A percentile compares a stretch with the other conserved stretches of the same genome.
Evolutionary conservation across 2,888 invertebrate species (phyloP).

Genomic region (Drosophila prostipennis): DNA sequence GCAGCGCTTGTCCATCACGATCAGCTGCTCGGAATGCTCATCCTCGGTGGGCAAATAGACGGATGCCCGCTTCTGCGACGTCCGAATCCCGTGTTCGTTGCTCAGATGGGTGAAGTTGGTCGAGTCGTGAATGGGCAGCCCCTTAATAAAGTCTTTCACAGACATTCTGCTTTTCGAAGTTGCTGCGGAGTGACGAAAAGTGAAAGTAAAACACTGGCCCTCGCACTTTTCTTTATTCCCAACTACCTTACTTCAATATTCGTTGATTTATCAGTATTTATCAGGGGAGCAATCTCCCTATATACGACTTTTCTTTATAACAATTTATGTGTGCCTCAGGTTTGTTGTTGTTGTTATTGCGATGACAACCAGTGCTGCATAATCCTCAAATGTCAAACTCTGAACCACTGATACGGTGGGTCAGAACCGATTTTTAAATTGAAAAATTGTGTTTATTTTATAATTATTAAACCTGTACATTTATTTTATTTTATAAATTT

Average conservation of each 20-base stretch:
- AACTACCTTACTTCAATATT: neutral
- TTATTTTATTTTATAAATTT: neutral
- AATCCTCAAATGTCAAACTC: constrained; percentile 2
- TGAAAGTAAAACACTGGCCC: neutral
- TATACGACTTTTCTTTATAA: neutral
- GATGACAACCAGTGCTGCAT: constrained; percentile 15
- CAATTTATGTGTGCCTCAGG: constrained; percentile 10
- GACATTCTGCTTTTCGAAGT: constrained; percentile 85
- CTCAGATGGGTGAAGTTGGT: constrained; percentile 96
- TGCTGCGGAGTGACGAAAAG: constrained; percentile 2
- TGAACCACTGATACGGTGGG: constrained; percentile 8
- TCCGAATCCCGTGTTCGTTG: constrained; percentile 92
- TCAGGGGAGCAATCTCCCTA: neutral
- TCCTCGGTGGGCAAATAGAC: constrained; percentile 94
- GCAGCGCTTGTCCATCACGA: constrained; percentile 97
- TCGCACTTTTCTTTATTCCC: too few relatives aligned
- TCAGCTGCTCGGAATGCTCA: constrained; percentile 95
- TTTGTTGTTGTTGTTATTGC: constrained; percentile 35
- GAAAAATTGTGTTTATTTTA: neutral
- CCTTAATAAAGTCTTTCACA: constrained; percentile 95
- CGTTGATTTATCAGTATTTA: too few relatives aligned
- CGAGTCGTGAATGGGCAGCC: constrained; percentile 95
- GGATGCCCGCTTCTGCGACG: constrained; percentile 93
- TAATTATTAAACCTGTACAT: too few relatives aligned
- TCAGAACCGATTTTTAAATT: neutral